A percentile compares a stretch with the other conserved stretches of the same genome.
Conservation (phyloP, 2,113 vertebrate genomes). For the Phoxinus phoxinus region DNA sequence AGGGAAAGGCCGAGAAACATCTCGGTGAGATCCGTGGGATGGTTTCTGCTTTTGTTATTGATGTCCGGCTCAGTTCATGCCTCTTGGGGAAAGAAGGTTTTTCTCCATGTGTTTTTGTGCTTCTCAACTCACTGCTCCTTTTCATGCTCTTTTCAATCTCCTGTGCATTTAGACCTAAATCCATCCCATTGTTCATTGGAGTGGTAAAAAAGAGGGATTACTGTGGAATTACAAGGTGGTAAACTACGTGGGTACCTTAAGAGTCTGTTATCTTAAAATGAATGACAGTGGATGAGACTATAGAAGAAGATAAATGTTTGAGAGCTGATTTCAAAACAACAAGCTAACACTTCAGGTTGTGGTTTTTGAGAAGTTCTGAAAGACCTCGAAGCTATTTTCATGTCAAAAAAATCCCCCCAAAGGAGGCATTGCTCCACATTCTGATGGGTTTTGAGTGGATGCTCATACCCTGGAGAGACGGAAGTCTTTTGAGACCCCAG, state of each 20-base stretch:
- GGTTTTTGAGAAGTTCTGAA: conserved; percentile 9
- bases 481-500: conserved; percentile 36
- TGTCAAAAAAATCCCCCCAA: conserved; percentile 28
- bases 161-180: conserved; percentile 17
- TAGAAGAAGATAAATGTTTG: conserved; percentile 3
- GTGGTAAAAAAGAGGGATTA: conserved; percentile 17
- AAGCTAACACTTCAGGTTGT: conserved; percentile 20
- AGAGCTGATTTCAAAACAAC: conserved; percentile 17
- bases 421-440: conserved; percentile 24
- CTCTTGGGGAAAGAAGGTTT: conserved; percentile 11
- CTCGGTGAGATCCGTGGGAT: conserved; percentile 36
- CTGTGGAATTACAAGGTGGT: conserved; percentile 10
- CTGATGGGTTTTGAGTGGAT: conserved; percentile 30
- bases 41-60: conserved; percentile 33
- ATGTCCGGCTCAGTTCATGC: conserved; percentile 29
- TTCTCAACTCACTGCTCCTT: neutral
- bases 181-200: neutral
- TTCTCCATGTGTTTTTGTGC: neutral
- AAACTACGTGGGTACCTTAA: neutral
- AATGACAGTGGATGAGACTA: conserved; percentile 25
- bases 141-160: neutral
- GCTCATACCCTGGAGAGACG: conserved; percentile 17
- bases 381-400: conserved; percentile 19
- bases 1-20: neutral
- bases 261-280: conserved; percentile 3